A percentile compares a stretch with the other conserved stretches of the same genome.
Evolutionary conservation across 2,113 vertebrate species (phyloP).

Genomic region (Ameiurus melas): DNA sequence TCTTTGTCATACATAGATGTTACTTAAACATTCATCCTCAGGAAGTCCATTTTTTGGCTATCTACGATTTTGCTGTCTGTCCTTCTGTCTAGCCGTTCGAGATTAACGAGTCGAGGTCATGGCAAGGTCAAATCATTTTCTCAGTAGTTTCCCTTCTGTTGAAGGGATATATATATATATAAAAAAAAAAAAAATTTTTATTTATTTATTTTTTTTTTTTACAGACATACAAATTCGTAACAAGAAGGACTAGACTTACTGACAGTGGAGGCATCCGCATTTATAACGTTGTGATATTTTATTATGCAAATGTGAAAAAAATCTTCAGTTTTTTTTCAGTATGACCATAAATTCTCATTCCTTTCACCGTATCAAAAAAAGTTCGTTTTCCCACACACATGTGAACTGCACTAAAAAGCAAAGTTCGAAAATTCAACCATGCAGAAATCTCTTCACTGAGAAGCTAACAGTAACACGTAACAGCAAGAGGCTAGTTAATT

Average conservation of each 20-base stretch:
- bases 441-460: neutral
- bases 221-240: neutral
- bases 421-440: neutral
- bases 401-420: neutral
- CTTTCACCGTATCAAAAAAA: neutral
- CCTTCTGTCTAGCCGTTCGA: neutral
- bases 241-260: neutral
- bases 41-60: neutral
- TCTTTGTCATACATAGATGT: neutral
- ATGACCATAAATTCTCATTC: neutral
- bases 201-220: no score
- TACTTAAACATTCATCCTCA: neutral
- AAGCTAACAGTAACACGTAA: no score
- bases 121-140: neutral
- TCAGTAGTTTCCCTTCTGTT: neutral
- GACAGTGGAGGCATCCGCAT: neutral
- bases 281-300: neutral
- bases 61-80: neutral
- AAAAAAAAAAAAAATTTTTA: no score
- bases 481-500: no score
- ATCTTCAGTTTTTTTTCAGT: neutral
- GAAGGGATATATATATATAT: no score
- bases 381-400: neutral
- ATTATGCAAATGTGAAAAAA: neutral
- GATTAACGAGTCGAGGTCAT: neutral